Conservation (phyloP, 2,888 invertebrate genomes). For the Drosophila imparisetae region DNA sequence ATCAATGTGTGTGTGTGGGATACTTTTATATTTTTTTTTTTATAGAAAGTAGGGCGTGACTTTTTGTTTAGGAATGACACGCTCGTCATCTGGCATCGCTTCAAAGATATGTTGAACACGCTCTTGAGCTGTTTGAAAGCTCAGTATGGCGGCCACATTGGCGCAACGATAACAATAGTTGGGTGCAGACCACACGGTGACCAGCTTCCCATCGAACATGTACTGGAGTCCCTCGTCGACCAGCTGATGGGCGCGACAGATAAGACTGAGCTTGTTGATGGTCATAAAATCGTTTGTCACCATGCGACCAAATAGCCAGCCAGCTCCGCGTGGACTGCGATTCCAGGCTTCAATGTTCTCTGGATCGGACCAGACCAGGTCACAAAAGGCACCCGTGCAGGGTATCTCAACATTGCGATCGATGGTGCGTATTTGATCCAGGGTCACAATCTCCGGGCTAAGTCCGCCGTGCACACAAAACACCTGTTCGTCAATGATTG, state of each 20-base stretch:
- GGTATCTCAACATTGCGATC: constrained; percentile 98
- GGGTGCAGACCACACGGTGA: constrained; percentile 99
- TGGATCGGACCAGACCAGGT: constrained; percentile 99
- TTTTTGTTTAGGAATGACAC: constrained; percentile 95
- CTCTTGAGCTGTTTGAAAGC: constrained; percentile 91
- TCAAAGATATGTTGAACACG: constrained; percentile 93
- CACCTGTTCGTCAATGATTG: constrained; percentile 98
- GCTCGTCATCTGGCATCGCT: constrained; percentile 96
- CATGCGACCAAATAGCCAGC: constrained; percentile 97
- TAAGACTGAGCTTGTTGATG: constrained; percentile 95
- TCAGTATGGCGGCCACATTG: constrained; percentile 97
- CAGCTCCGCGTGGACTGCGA: constrained; percentile 97
- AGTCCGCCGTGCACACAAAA: constrained; percentile 99
- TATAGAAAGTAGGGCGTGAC: constrained; percentile 98
- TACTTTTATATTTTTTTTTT: not conserved
- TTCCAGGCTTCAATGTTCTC: constrained; percentile 97
- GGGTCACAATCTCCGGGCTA: constrained; percentile 96
- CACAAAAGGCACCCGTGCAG: constrained; percentile 98
- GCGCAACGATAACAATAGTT: constrained; percentile 99
- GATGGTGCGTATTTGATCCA: constrained; percentile 97
- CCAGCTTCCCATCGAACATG: constrained; percentile 97
- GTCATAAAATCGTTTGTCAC: constrained; percentile 97
- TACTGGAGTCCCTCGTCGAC: constrained; percentile 99
- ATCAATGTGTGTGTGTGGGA: not conserved
- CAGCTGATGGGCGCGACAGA: constrained; percentile 99